These are phyloP conservation scores for Drosophila sechellia DNA, from an alignment of 1,140 invertebrate species.

Conservation along the genomic window DNA sequence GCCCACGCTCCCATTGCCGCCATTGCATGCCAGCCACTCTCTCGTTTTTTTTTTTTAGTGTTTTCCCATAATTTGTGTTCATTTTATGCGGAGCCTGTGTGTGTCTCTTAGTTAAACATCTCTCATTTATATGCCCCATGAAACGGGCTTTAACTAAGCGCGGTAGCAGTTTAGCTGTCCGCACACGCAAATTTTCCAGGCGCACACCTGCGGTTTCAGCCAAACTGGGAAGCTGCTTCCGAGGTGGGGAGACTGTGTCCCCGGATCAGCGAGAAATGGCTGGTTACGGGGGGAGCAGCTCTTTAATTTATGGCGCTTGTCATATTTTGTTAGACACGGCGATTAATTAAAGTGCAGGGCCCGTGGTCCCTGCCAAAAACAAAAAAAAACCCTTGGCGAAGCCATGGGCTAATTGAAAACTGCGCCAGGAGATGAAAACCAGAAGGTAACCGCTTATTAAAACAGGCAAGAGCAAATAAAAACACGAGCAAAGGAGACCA, in stretches of 20 bases:
- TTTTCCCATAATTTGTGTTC: conserved; percentile 41
- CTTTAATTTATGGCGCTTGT: conserved; percentile 82
- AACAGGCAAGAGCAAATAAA: conserved; percentile 59
- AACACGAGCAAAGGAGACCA: conserved; percentile 22
- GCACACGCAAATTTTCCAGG: conserved; percentile 77
- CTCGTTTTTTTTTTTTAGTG: not conserved
- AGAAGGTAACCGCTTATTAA: conserved; percentile 79
- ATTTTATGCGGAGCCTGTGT: conserved; percentile 64
- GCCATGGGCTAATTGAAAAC: conserved; percentile 73
- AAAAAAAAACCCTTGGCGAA: conserved; percentile 20
- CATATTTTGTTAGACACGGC: conserved; percentile 83
- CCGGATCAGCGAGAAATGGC: conserved; percentile 5
- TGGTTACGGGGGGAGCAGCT: not conserved
- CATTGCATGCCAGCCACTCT: conserved; percentile 44
- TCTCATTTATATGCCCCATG: conserved; percentile 76
- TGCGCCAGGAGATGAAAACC: conserved; percentile 50
- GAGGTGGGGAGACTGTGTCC: conserved; percentile 2
- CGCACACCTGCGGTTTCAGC: conserved; percentile 55
- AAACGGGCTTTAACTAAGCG: conserved; percentile 38
- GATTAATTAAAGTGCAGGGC: conserved; percentile 78
- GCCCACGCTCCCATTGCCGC: conserved; percentile 42
- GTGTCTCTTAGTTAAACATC: conserved; percentile 81
- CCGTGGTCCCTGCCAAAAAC: conserved; percentile 14
- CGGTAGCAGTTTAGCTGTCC: conserved; percentile 79
- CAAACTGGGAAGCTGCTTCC: conserved; percentile 17